Evolutionary conservation across 23 tunicate species (phyloP).

Genomic region (Corella eumyota): DNA sequence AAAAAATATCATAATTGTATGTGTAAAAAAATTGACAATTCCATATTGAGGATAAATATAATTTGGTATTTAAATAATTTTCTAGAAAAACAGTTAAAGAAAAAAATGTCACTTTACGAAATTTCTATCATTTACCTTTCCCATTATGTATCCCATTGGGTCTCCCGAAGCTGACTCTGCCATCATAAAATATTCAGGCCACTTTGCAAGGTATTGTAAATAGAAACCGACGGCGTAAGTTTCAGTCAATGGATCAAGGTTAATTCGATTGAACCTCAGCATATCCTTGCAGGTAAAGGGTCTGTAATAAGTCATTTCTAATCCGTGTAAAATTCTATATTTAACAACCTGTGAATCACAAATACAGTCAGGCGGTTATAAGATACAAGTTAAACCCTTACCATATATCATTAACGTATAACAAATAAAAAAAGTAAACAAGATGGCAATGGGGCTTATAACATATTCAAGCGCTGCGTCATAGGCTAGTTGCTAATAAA

Average conservation of each 20-base stretch:
- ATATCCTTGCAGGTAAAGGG: conserved; percentile 89
- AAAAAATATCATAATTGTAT: neutral
- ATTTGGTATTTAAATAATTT: neutral
- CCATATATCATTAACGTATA: too few relatives aligned
- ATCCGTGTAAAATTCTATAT: neutral
- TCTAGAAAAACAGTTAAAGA: neutral
- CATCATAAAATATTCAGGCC: conserved; percentile 98
- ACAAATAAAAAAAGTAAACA: too few relatives aligned
- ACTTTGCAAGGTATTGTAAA: conserved; percentile 91
- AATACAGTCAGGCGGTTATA: too few relatives aligned
- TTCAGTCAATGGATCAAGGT: conserved; percentile 96
- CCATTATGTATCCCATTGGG: conserved; percentile 99
- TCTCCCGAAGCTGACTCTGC: conserved; percentile 92
- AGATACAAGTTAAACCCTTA: too few relatives aligned
- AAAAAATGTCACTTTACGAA: too few relatives aligned
- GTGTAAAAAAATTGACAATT: neutral
- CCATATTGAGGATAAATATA: neutral
- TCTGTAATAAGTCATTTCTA: conserved; percentile 71
- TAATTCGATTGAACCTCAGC: conserved; percentile 83
- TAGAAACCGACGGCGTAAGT: conserved; percentile 94
- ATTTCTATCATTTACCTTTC: conserved; percentile 74
- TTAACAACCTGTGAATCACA: too few relatives aligned
- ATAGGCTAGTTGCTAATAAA: too few relatives aligned
- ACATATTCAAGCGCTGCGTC: too few relatives aligned
- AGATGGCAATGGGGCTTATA: too few relatives aligned